A percentile compares a stretch with the other conserved stretches of the same genome.
Evolutionary conservation across 2,797 vertebrate species (phyloP).

Genomic region (Atherinosoma microstoma): DNA sequence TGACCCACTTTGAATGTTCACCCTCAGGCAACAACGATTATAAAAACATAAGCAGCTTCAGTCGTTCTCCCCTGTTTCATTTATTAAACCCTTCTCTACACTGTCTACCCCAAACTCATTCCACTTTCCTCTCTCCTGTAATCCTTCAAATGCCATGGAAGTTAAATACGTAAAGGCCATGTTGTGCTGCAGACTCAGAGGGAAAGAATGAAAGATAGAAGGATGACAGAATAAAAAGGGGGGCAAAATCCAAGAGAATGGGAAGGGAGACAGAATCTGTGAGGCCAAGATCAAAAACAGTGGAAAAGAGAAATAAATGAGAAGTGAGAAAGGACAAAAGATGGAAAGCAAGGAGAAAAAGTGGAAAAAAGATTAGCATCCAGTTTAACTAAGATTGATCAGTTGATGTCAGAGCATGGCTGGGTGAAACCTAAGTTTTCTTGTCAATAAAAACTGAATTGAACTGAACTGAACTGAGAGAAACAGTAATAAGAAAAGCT

Average conservation of each 20-base stretch:
- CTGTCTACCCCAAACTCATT: constrained; percentile 8
- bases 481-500: constrained; percentile 1
- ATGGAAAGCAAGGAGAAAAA: not conserved
- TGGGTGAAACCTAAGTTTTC: constrained; percentile 57
- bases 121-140: constrained; percentile 31
- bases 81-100: constrained; percentile 35
- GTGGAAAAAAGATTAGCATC: constrained; percentile 21
- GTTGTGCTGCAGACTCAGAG: constrained; percentile 3
- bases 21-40: constrained; percentile 32
- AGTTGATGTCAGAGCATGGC: constrained; percentile 31
- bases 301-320: constrained; percentile 21
- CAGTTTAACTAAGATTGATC: constrained; percentile 61
- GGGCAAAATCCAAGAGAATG: not conserved
- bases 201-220: constrained; percentile 2
- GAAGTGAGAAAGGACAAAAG: constrained; percentile 18
- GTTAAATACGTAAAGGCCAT: constrained; percentile 38
- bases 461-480: constrained; percentile 38
- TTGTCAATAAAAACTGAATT: constrained; percentile 59
- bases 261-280: not conserved
- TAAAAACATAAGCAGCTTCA: constrained; percentile 35
- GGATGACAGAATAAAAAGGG: not conserved
- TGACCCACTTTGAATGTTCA: constrained; percentile 54
- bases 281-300: constrained; percentile 18
- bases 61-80: constrained; percentile 24
- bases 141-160: constrained; percentile 15